Evolutionary conservation across 2,888 invertebrate species (phyloP), one percentile per base, ranked within the genome.

Genomic region (Blastobasis lacticolella): DNA sequence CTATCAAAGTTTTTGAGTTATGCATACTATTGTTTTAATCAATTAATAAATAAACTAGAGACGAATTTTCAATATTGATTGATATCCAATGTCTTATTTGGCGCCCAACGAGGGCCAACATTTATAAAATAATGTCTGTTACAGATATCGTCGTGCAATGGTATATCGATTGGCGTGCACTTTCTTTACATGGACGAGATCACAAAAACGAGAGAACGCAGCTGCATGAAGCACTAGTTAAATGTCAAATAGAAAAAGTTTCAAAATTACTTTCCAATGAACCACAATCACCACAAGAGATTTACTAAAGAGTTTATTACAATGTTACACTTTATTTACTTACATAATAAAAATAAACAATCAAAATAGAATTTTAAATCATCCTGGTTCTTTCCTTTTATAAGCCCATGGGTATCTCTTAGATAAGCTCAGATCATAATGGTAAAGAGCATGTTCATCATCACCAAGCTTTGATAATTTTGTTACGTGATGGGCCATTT

Each of bases 141-240:
- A 42, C 70, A 87, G 87, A 71, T 38, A 73, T 67, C 38, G 63
- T 87, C 23, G 55, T 73, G 37, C 76, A 81, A 54, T 88, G 87
- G 87, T 82, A 79, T 63, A 57, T 56, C 10, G 83, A 87, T 55
- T 83, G 78, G 78, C 67, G 70, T 43, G 60, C 66, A 50, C 55
- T 83, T 10, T 71, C 75, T 6, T 53, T 80, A 38, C 70, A 71
- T 45, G 63, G 61, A 38, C 69, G 68, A 48, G 71, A 67, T 53
- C 58, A 57, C 49, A 67, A 55, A 41, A 73, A 62, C 54, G 71
- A 71, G 45, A 68, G 62, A 54, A 51, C 53, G 48, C 63, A 66
- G 44, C 59, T 88, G 10, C 62, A 60, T 49, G 49, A 57, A 45
- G 78, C 77, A 45, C 60, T 86, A 52, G 59, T 57, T 46, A 66